A percentile compares a stretch with the other conserved stretches of the same genome.
Evolutionary conservation across 2,888 invertebrate genomes (phyloP).

Genomic region (Acanthosepion pharaonis): DNA sequence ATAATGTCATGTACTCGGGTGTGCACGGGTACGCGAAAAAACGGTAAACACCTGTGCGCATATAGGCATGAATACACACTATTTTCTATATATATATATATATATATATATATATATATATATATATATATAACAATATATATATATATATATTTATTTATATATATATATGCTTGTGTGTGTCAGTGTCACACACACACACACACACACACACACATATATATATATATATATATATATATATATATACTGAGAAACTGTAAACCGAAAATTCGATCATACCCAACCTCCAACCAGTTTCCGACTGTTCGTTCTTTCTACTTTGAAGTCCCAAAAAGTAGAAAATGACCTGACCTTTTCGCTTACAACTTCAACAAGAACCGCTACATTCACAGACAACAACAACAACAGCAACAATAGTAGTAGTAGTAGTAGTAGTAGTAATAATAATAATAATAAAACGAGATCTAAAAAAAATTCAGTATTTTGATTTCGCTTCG

Average conservation of each 20-base stretch:
- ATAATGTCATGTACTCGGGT: too few relatives aligned
- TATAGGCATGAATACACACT: too few relatives aligned
- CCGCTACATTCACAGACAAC: not conserved
- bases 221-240: not conserved
- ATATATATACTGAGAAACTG: not conserved
- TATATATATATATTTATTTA: too few relatives aligned
- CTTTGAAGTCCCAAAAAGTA: not conserved
- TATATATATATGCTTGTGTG: too few relatives aligned
- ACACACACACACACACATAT: too few relatives aligned
- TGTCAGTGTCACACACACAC: too few relatives aligned
- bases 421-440: too few relatives aligned
- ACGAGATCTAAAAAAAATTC: not conserved
- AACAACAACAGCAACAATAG: not conserved
- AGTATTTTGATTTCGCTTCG: not conserved
- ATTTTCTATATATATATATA: too few relatives aligned
- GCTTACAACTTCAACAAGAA: too few relatives aligned
- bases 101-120: too few relatives aligned
- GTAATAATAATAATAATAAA: not conserved
- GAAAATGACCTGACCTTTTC: not conserved
- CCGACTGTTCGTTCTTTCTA: not conserved
- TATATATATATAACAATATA: not conserved
- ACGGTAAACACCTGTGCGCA: too few relatives aligned
- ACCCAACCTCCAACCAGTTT: not conserved
- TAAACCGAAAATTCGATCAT: not conserved
- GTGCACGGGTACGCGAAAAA: too few relatives aligned